Conservation (phyloP, 2,797 vertebrate genomes). For the Crenuchus spilurus region DNA sequence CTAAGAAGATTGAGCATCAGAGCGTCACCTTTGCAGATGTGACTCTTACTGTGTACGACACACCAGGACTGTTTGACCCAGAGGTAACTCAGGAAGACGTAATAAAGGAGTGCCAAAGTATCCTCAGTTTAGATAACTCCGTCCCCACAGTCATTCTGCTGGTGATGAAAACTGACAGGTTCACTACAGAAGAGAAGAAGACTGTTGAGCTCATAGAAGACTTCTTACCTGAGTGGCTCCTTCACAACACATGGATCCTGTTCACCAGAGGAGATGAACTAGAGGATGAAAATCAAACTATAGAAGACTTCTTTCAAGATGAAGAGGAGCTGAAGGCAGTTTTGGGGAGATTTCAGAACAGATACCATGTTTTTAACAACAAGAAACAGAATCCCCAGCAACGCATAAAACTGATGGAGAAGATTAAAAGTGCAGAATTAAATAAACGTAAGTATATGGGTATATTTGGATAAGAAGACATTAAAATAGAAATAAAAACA, state of each 20-base stretch:
- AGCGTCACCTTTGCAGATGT: neutral
- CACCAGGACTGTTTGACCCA: neutral
- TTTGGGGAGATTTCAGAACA: neutral
- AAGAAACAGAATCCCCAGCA: neutral
- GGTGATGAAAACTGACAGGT: neutral
- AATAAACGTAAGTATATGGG: too few species aligned
- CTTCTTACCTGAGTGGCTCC: neutral
- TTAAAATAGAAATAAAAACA: too few species aligned
- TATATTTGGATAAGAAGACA: too few species aligned
- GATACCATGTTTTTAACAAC: neutral
- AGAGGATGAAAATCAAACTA: neutral
- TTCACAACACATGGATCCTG: constrained; percentile 2
- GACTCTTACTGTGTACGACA: neutral
- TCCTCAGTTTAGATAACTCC: neutral
- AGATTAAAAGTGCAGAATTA: too few species aligned
- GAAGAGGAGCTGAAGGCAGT: neutral
- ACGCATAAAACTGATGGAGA: neutral
- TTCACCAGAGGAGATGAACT: neutral
- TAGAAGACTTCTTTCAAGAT: neutral
- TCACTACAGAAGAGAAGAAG: neutral
- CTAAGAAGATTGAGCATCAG: too few species aligned
- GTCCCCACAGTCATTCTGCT: neutral
- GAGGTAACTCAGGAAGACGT: neutral
- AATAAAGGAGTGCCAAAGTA: too few species aligned
- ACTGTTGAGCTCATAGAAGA: neutral